Evolutionary conservation across 2,888 invertebrate genomes (phyloP).

Genomic region (Nomada ruficornis): DNA sequence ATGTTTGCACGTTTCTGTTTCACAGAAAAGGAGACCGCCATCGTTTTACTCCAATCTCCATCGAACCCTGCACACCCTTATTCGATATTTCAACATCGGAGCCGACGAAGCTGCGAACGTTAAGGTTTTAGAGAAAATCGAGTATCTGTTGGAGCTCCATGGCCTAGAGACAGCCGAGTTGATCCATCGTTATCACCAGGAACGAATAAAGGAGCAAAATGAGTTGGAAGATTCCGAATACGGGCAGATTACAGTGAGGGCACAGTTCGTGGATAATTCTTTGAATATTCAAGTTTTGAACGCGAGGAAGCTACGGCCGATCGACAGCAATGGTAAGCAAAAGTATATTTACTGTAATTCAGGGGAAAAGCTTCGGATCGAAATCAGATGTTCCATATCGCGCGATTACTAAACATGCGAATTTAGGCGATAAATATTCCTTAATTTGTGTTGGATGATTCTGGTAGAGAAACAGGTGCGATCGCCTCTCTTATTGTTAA

Average conservation of each 20-base stretch:
- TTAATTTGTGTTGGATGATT: neutral
- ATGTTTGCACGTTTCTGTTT: neutral
- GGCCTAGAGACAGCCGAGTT: constrained; percentile 95
- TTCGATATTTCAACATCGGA: constrained; percentile 93
- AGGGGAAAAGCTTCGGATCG: neutral
- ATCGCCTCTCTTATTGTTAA: too few species aligned
- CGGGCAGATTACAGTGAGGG: constrained; percentile 92
- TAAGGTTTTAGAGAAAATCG: constrained; percentile 88
- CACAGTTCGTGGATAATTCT: constrained; percentile 89
- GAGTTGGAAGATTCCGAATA: constrained; percentile 87
- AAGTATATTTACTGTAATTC: neutral
- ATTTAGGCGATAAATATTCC: neutral
- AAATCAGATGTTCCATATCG: neutral
- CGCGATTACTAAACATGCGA: neutral
- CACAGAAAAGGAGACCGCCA: constrained; percentile 93
- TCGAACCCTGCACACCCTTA: constrained; percentile 93
- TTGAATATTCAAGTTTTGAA: constrained; percentile 95
- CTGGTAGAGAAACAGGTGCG: neutral
- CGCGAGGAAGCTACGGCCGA: constrained; percentile 93
- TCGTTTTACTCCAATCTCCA: constrained; percentile 96
- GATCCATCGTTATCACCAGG: constrained; percentile 92
- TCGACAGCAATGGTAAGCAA: constrained; percentile 93
- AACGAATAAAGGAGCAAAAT: constrained; percentile 89
- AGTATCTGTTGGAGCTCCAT: constrained; percentile 91
- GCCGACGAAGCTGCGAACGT: constrained; percentile 87